Evolutionary conservation across 2,888 invertebrate genomes (phyloP), one percentile per base, ranked within the genome.

Genomic region (Heliconius sara): DNA sequence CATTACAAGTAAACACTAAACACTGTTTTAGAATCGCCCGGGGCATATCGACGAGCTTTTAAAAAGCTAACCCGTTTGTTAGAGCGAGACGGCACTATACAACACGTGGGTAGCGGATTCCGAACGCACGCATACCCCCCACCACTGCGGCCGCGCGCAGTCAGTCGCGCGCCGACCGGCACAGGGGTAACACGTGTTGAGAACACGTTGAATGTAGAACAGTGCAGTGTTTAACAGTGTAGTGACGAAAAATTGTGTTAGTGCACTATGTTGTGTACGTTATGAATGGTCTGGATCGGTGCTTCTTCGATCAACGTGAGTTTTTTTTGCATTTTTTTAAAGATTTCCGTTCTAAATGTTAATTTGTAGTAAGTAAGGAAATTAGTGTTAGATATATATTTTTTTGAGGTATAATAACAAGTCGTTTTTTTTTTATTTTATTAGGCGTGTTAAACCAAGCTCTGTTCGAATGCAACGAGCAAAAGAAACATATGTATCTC

Each of bases 251-350:
- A 88, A 87, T 91, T 89, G 93, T 92, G 93, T 91, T 73, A 89
- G 95, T 95, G 94, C 94, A 94, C 91, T 93, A 95, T 95, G 95
- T 92, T 93, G 90, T 92, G 89, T 89, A 90, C 92, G 95, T 95
- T 92, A 95, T 95, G 95, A 95, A 95, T 95, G 95, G 95, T 93
- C 92, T 95, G 93, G 95, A 95, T 92, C 94, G 95, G 91, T 95
- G 95, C 91, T 95, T 95, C 93, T 95, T 95, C 93, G 95, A 95
- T 93, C 95, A 95, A 94, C 95, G 95, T 95, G 92, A 95, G 95
- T 93, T 27, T 19, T 16, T 10, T 13, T 30, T 88, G 90, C 88
- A 88, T 79, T 83, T 80, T 84, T 83, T 77, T 78, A 77, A 16
- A 19, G 22, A 2, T 30, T 7, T 6, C 9, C 39, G 16, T 25